These are phyloP conservation scores for Terrapene triunguis DNA, from an alignment of 2,113 vertebrate species.

Conservation along the genomic window DNA sequence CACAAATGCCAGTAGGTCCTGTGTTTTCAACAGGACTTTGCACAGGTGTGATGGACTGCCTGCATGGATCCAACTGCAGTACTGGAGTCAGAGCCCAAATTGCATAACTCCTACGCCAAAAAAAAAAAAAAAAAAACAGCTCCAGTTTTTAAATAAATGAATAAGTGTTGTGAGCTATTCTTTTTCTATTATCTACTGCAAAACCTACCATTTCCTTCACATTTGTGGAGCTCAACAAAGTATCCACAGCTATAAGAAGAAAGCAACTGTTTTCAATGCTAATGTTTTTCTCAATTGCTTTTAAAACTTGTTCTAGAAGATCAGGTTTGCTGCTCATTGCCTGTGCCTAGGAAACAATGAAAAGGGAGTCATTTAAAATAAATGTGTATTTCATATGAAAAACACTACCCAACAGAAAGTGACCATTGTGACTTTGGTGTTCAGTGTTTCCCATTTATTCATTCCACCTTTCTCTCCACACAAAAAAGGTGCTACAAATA, in stretches of 20 bases:
- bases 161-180: neutral
- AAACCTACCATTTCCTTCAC: constrained; percentile 82
- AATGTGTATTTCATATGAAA: neutral
- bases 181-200: neutral
- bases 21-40: neutral
- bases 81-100: neutral
- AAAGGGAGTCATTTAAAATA: constrained; percentile 39
- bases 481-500: neutral
- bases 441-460: constrained; percentile 28
- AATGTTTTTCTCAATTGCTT: constrained; percentile 86
- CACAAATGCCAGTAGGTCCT: neutral
- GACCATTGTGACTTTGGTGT: neutral
- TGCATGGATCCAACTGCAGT: neutral
- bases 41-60: neutral
- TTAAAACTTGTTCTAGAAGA: constrained; percentile 89
- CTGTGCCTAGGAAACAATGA: constrained; percentile 87
- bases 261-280: constrained; percentile 92
- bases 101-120: neutral
- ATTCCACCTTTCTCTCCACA: neutral
- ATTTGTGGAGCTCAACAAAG: constrained; percentile 73
- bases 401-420: constrained; percentile 14
- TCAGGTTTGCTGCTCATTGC: constrained; percentile 91
- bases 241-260: constrained; percentile 87
- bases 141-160: neutral
- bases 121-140: neutral